Base-by-base conservation (phyloP, 2,888 invertebrate species). In the Calliopum simillimum region DNA sequence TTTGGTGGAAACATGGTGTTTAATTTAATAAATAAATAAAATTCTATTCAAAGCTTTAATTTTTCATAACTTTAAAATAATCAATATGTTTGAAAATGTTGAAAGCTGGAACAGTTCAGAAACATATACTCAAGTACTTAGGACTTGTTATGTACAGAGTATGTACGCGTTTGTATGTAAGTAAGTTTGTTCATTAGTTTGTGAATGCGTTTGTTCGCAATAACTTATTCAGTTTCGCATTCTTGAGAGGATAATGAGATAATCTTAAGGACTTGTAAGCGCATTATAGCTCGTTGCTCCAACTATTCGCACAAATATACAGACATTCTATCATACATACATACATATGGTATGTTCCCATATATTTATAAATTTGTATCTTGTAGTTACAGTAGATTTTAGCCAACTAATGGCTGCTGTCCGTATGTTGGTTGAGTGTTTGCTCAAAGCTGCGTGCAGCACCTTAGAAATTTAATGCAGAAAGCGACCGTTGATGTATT, bases 261-360 rank as follows among this genome's bases (percentile, higher is more conserved):
- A 82, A 84, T 80, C 78, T 76, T 75, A 73, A 76, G 82, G 82
- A 80, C 82, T 82, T 82, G 80, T 81, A 79, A 79, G 79, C 82
- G 79, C 82, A 83, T 83, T 83, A 83, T 49, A 61, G 47, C 58
- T 51, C 55, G 47, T 25, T 53, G 55, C 51, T 68, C 12, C 14
- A 49, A 12, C n/a, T 14, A 19, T n/a, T n/a, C n/a, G n/a, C 55
- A 21, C 59, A 59, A 33, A 33, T 33, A 33, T 33, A 8, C 33
- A 65, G 43, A 43, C 47, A 47, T 33, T 51, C 2, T 33, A 0
- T 3, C 12, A 2, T 44, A 21, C 44, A 59, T 44, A 21, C 44
- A 59, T 59, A n/a, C 21, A 1, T 33, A n/a, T 43, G 14, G 13
- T 6, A 16, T 21, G 25, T 43, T n/a, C 14, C 13, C 13, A 47